Base-by-base conservation (phyloP, 2,113 vertebrate genomes). In the Barbus barbus region DNA sequence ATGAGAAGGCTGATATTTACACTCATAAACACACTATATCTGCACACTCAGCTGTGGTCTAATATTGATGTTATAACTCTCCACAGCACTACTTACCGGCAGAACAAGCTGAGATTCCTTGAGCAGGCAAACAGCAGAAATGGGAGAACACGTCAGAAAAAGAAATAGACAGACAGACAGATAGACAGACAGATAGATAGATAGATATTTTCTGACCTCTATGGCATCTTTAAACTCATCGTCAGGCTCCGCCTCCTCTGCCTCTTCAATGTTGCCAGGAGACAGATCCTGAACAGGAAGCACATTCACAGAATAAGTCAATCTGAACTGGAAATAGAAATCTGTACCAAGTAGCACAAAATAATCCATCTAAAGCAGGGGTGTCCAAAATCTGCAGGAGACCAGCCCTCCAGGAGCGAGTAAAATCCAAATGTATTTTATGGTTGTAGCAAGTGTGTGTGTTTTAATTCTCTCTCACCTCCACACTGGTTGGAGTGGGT, bases 211-310 rank as follows among this genome's bases (percentile, higher is more conserved):
- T n/a, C 83, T 89, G 93, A 99, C 98, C 97, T 99, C 97, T 58
- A 99, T 99, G 1, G 97, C 97, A 83, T 99, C 98, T 91, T 99
- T 99, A 90, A 99, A 99, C 87, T 99, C 97, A 72, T 99, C 97
- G 77, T 99, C 97, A 61, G 97, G 97, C 88, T 99, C 98, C 1
- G 97, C 97, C 84, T 99, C 98, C 83, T 99, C 98, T 0, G 97
- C 97, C 89, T 99, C 98, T 91, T 99, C 98, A 82, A 99, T 94
- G 0, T 97, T 99, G 81, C 97, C 97, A 1, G 97, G 97, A 28
- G 97, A 97, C 85, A 98, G 94, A 90, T 99, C 98, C 98, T 99
- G 87, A 65, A 86, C 44, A 69, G 16, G 61, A 75, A 33, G 13
- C 46, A 18, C 5, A 71, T n/a, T 33, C 58, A 38, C 75, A 88